Evolutionary conservation across 2,888 invertebrate genomes (phyloP).

Genomic region (Platynereis dumerilii): DNA sequence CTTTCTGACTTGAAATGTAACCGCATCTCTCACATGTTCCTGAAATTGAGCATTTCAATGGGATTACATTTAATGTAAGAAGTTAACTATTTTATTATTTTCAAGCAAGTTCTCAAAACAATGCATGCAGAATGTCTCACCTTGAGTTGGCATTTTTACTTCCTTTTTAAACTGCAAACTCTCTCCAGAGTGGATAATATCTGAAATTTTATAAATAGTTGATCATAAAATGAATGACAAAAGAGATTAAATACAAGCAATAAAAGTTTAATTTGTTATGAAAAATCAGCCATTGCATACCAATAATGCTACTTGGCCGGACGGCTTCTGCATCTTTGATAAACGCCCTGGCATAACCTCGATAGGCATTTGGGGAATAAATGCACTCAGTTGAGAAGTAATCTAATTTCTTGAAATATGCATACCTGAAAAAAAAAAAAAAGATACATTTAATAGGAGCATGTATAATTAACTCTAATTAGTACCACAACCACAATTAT

Average conservation of each 20-base stretch:
- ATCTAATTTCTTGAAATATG: slow-evolving; percentile 91
- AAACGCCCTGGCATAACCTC: slow-evolving; percentile 71
- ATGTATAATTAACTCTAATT: no score
- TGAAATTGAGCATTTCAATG: slow-evolving; percentile 28
- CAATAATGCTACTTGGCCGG: slow-evolving; percentile 86
- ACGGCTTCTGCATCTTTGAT: slow-evolving; percentile 95
- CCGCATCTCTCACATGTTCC: slow-evolving; percentile 81
- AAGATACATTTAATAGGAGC: no score
- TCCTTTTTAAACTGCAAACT: slow-evolving; percentile 78
- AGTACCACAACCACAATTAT: no score
- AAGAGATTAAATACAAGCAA: no score
- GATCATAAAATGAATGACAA: no score
- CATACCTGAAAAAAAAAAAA: slow-evolving; percentile 68
- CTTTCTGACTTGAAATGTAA: slow-evolving; percentile 82
- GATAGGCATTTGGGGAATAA: slow-evolving; percentile 97
- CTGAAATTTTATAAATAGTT: no score
- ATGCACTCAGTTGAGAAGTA: slow-evolving; percentile 99
- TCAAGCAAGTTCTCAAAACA: no score
- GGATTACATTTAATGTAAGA: no score
- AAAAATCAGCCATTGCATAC: slow-evolving; percentile 42
- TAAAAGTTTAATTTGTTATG: no score
- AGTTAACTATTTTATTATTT: no score
- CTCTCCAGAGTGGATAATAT: slow-evolving; percentile 64
- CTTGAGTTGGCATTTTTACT: slow-evolving; percentile 81
- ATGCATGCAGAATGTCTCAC: slow-evolving; percentile 37